Conservation (phyloP, 2,888 invertebrate species). For the Labia minor region DNA sequence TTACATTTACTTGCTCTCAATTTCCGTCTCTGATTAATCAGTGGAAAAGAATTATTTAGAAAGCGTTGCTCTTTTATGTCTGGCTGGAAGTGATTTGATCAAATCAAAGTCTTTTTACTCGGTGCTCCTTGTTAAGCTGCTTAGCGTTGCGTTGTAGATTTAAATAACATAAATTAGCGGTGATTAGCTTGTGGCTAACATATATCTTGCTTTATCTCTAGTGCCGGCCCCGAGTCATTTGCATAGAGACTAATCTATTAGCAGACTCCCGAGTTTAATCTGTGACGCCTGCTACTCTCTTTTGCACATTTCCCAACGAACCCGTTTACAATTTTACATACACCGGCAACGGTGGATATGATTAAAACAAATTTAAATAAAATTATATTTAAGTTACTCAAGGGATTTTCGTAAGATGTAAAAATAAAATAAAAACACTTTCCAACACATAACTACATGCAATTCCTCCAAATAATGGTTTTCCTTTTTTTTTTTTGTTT, state of each 20-base stretch:
- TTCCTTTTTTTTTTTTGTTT: too few species aligned
- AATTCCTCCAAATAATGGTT: too few species aligned
- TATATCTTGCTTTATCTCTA: conserved; percentile 1
- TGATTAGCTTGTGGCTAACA: conserved; percentile 8
- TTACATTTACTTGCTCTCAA: too few species aligned
- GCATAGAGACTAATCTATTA: conserved; percentile 13
- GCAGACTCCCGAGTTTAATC: conserved; percentile 13
- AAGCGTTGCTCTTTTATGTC: neutral
- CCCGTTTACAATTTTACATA: too few species aligned
- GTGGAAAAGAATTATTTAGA: neutral
- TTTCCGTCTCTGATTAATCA: neutral
- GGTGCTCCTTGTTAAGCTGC: neutral
- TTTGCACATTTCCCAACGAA: neutral
- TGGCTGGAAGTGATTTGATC: neutral
- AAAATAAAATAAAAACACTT: too few species aligned
- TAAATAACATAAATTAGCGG: conserved; percentile 13
- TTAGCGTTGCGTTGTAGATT: conserved; percentile 7
- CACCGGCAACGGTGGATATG: too few species aligned
- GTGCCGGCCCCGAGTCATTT: neutral
- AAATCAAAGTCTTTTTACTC: neutral
- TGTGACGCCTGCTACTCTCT: neutral
- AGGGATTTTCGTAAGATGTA: too few species aligned
- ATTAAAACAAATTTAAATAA: too few species aligned
- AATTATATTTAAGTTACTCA: too few species aligned
- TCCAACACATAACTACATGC: too few species aligned